A percentile compares a stretch with the other conserved stretches of the same genome.
These are phyloP conservation scores for Artibeus lituratus DNA, from an alignment of 2,797 vertebrate species.

Conservation along the genomic window DNA sequence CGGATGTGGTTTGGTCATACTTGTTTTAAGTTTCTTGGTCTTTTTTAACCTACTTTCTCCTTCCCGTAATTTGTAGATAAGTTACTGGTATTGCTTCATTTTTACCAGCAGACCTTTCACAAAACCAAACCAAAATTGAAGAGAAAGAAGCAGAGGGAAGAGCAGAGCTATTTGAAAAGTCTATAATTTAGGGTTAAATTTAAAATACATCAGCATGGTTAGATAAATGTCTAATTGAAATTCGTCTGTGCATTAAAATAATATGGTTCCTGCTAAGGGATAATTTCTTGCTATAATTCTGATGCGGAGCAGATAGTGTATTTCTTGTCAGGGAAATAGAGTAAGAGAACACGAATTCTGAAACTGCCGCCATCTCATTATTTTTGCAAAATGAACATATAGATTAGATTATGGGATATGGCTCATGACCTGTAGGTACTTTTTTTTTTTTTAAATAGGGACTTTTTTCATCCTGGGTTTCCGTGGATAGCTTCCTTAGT, in stretches of 20 bases:
- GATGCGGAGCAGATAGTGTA: neutral
- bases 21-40: conserved; percentile 78
- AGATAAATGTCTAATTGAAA: conserved; percentile 49
- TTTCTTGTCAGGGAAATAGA: neutral
- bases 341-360: neutral
- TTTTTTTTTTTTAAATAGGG: neutral
- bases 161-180: conserved; percentile 56
- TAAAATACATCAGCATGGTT: conserved; percentile 52
- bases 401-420: neutral
- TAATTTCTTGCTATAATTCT: neutral
- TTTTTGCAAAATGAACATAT: neutral
- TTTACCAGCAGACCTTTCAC: conserved; percentile 76
- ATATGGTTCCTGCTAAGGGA: neutral
- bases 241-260: conserved; percentile 40
- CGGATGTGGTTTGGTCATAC: conserved; percentile 81
- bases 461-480: neutral
- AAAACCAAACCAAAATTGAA: conserved; percentile 73
- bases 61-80: conserved; percentile 81
- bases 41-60: conserved; percentile 87
- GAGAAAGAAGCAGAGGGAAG: conserved; percentile 66
- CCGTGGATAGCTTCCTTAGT: neutral
- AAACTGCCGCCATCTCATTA: neutral
- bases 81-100: conserved; percentile 77
- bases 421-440: neutral
- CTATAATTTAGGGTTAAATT: conserved; percentile 67